These are phyloP conservation scores for Pseudococcus jackbeardsleyi DNA, from an alignment of 2,888 invertebrate genomes.

Conservation along the genomic window DNA sequence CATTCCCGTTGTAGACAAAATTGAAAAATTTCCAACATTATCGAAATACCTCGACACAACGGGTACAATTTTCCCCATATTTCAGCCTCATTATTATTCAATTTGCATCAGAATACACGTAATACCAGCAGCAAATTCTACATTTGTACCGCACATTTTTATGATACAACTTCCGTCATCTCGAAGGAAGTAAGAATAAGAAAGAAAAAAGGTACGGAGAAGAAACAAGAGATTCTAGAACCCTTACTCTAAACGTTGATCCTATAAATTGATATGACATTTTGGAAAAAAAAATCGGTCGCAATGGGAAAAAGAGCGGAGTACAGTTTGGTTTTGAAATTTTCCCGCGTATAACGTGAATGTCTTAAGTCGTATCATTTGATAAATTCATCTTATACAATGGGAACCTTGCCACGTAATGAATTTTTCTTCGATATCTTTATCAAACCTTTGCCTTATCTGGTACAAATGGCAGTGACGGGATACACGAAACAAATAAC, in stretches of 20 bases:
- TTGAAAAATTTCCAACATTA: conserved; percentile 13
- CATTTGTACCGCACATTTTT: not conserved
- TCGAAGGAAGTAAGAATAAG: not conserved
- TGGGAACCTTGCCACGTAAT: not conserved
- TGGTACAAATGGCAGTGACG: conserved; percentile 16
- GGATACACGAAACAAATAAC: not conserved
- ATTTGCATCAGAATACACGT: not conserved
- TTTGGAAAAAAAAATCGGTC: not conserved
- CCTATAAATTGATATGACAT: conserved; percentile 24
- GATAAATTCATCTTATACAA: not conserved
- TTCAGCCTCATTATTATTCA: conserved; percentile 36
- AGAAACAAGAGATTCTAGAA: not conserved
- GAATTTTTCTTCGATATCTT: not conserved
- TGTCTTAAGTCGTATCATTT: not conserved
- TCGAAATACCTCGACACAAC: not conserved
- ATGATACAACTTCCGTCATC: not conserved
- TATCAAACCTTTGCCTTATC: not conserved
- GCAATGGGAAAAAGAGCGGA: not conserved
- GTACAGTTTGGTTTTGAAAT: not conserved
- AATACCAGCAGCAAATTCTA: not conserved
- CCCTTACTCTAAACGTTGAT: not conserved
- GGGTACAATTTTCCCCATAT: not conserved
- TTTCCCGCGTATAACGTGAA: not conserved
- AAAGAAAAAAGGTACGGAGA: not conserved
- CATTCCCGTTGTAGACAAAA: not conserved